Evolutionary conservation across 2,888 invertebrate species (phyloP).

Genomic region (Panorpa germanica): DNA sequence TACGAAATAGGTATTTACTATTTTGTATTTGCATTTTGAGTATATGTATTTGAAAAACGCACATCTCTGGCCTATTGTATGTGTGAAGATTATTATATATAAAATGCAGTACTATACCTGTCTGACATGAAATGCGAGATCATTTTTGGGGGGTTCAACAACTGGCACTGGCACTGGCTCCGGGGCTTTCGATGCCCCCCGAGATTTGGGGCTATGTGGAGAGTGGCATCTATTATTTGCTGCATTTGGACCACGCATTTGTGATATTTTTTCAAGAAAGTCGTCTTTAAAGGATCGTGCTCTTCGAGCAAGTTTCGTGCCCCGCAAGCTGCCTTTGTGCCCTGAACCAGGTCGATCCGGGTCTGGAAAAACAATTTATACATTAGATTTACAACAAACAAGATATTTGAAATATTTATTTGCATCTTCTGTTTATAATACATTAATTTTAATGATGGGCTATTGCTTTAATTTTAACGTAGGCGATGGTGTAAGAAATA

Average conservation of each 20-base stretch:
- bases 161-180: too few species aligned
- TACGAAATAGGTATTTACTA: too few species aligned
- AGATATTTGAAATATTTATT: too few species aligned
- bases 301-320: constrained; percentile 69
- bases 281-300: constrained; percentile 88
- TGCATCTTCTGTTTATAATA: too few species aligned
- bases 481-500: too few species aligned
- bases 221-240: constrained; percentile 35
- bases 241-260: constrained; percentile 64
- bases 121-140: constrained; percentile 56
- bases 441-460: too few species aligned
- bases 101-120: constrained; percentile 23
- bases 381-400: too few species aligned
- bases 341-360: constrained; percentile 21
- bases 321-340: constrained; percentile 58
- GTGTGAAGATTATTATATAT: constrained; percentile 12
- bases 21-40: too few species aligned
- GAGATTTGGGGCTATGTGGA: constrained; percentile 36
- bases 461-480: too few species aligned
- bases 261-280: constrained; percentile 73
- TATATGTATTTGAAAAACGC: too few species aligned
- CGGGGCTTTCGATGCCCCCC: constrained; percentile 26
- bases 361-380: too few species aligned
- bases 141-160: constrained; percentile 50
- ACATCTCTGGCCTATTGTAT: too few species aligned